These are phyloP conservation scores for Synergus japonicus DNA, from an alignment of 2,888 invertebrate genomes.

Conservation along the genomic window DNA sequence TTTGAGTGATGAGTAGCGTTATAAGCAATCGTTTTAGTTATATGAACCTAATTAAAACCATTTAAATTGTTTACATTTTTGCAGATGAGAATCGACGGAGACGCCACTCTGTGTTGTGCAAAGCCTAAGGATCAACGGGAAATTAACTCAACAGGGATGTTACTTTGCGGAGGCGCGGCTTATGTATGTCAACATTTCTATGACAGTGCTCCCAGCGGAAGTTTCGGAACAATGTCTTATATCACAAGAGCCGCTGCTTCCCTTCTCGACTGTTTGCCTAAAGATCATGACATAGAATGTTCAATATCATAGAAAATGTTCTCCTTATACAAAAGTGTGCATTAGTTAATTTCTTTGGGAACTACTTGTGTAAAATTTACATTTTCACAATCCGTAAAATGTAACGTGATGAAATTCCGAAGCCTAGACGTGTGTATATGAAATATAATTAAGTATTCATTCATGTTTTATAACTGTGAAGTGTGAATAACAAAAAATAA, in stretches of 20 bases:
- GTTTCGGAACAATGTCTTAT: conserved; percentile 98
- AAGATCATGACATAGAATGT: conserved; percentile 89
- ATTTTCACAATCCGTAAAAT: not conserved
- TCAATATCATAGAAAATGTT: conserved; percentile 78
- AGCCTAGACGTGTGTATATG: not conserved
- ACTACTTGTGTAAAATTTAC: conserved; percentile 1
- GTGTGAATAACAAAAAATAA: not conserved
- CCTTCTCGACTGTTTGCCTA: conserved; percentile 86
- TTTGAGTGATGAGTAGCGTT: not conserved
- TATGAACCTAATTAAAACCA: not conserved
- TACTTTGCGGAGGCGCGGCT: conserved; percentile 94
- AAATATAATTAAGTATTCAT: not conserved
- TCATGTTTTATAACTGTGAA: not conserved
- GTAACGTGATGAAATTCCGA: not conserved
- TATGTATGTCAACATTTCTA: conserved; percentile 98
- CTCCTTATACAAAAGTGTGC: not conserved
- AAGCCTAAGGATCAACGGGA: conserved; percentile 83
- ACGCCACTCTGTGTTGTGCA: conserved; percentile 96
- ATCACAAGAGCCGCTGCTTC: conserved; percentile 90
- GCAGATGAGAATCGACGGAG: conserved; percentile 92
- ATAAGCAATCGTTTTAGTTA: not conserved
- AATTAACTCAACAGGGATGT: conserved; percentile 82
- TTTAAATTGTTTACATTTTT: conserved; percentile 54
- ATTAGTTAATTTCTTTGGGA: not conserved
- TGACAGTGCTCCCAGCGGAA: conserved; percentile 98